Evolutionary conservation across 2,113 vertebrate genomes (phyloP).

Genomic region (Megatriorchis doriae): DNA sequence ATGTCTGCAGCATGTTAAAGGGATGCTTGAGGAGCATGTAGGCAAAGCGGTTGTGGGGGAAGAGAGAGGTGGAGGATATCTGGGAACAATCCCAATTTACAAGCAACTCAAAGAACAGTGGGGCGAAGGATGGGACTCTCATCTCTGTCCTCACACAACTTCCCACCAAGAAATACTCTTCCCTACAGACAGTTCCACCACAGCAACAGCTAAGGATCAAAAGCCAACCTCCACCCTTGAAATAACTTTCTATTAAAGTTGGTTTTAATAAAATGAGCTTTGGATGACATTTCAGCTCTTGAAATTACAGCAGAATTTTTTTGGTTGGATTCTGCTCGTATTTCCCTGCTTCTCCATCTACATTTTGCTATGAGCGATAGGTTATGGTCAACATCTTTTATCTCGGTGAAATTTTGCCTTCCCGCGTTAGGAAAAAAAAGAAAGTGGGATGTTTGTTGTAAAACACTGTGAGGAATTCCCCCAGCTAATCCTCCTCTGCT

Average conservation of each 20-base stretch:
- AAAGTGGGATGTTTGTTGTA: not conserved
- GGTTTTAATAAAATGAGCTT: not conserved
- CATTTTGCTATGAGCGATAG: not conserved
- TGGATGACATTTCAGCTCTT: not conserved
- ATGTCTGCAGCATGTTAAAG: not conserved
- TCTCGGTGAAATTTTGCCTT: not conserved
- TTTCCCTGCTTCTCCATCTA: not conserved
- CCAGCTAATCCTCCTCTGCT: not conserved
- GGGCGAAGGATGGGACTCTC: not conserved
- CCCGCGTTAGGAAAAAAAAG: not conserved
- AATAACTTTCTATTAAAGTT: not conserved
- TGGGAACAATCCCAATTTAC: not conserved
- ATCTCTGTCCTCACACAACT: not conserved
- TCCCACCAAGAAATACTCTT: not conserved
- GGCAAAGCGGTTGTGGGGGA: not conserved
- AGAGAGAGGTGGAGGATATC: not conserved
- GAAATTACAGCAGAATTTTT: not conserved
- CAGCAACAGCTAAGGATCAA: not conserved
- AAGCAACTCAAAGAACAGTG: not conserved
- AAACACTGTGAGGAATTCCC: constrained; percentile 40
- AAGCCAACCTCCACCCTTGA: not conserved
- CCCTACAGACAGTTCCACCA: not conserved
- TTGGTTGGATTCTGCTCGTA: not conserved
- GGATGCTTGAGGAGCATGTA: not conserved
- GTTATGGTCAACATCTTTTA: not conserved